Conservation (phyloP, 2,113 vertebrate genomes). For the Xiphophorus hellerii region DNA sequence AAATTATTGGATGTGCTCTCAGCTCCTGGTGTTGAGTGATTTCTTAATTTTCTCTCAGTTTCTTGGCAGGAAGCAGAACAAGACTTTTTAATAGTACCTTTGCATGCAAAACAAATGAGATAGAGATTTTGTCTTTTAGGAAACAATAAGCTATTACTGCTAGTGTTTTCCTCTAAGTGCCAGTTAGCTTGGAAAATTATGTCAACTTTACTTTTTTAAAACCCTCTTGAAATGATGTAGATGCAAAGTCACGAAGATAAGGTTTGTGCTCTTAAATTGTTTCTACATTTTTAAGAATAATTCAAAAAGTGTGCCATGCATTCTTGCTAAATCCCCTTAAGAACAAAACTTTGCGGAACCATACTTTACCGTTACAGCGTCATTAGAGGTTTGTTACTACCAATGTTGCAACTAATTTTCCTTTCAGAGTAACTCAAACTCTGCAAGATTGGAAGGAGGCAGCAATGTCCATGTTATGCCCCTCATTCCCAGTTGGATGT, state of each 20-base stretch:
- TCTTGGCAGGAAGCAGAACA: not conserved
- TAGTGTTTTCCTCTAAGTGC: not conserved
- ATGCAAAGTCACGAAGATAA: constrained; percentile 22
- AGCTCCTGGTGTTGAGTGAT: too few species aligned
- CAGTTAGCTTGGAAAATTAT: not conserved
- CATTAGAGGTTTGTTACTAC: not conserved
- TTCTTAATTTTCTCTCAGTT: not conserved
- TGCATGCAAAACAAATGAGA: not conserved
- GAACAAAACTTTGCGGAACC: not conserved
- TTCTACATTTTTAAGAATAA: not conserved
- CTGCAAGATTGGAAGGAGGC: too few species aligned
- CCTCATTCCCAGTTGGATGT: too few species aligned
- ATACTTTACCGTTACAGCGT: not conserved
- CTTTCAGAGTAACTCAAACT: not conserved
- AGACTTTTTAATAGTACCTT: not conserved
- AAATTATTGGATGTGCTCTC: too few species aligned
- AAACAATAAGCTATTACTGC: not conserved
- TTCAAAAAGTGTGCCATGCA: not conserved
- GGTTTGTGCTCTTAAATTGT: constrained; percentile 39
- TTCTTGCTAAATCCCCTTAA: not conserved
- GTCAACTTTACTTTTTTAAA: constrained; percentile 1
- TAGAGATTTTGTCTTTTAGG: not conserved
- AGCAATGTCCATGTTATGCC: too few species aligned
- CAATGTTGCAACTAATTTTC: not conserved
- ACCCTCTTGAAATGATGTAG: constrained; percentile 5